Evolutionary conservation across 2,797 vertebrate genomes (phyloP), one percentile per base, ranked within the genome.

Genomic region (Sebastes vulpes): DNA sequence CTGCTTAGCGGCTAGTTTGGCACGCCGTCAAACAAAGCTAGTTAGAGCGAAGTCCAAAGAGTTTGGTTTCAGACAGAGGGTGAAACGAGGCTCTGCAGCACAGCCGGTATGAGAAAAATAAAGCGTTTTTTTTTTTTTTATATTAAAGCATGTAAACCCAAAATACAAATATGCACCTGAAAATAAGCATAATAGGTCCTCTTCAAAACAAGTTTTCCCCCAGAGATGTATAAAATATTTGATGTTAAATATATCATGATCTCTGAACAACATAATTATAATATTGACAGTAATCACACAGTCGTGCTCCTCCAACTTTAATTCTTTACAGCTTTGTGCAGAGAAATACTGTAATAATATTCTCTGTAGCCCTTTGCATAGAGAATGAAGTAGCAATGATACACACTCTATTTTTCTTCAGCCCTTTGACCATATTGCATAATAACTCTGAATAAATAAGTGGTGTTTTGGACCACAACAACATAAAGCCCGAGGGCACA

Each of bases 371-470:
- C 31, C 20, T 69, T 56, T 46, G 38, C 32, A 42, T 18, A 4
- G 16, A 38, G 35, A 69, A 58, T 57, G 38, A 67, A 71, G 59
- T 14, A 25, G n/a, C 9, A 78, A 48, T 21, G 35, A 35, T 6
- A 4, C 18, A 18, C 6, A 18, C 6, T 7, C 64, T 68, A 3
- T 56, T 50, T 65, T 64, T 11, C 29, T n/a, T 23, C 60, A 46
- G 58, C 9, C 42, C 29, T 82, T 77, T 73, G 26, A 74, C 77
- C 32, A 28, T 64, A 8, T 90, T 88, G 53, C 64, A 63, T 87
- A 89, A 91, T 56, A 20, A 46, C 71, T 50, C 60, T 86, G 69
- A 87, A 84, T 86, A 88, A 83, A 74, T 83, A 65, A 83, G 23
- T 3, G 42, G 56, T 20, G 9, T 65, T 54, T 75, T 10, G 50